These are phyloP conservation scores for Pseudobourletiella spinata DNA, from an alignment of 1,140 invertebrate genomes.

Conservation along the genomic window DNA sequence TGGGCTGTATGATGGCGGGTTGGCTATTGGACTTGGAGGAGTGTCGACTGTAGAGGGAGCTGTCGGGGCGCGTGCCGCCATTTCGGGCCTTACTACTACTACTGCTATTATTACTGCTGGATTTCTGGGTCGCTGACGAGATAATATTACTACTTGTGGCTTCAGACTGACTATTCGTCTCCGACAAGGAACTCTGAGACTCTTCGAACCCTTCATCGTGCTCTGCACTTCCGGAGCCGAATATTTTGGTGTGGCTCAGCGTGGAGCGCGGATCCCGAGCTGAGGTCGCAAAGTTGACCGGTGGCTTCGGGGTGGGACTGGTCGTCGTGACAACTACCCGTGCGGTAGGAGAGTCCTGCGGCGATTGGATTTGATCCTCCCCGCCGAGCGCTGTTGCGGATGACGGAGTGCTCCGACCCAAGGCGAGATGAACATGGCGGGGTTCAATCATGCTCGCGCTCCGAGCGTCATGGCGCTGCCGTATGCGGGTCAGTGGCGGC, in stretches of 20 bases:
- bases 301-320: not conserved
- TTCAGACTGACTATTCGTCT: slow-evolving; percentile 62
- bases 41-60: not conserved
- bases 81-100: not conserved
- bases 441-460: slow-evolving; percentile 31
- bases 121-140: not conserved
- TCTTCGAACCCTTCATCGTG: slow-evolving; percentile 86
- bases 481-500: not conserved
- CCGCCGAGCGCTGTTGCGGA: not conserved
- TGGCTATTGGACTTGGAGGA: not conserved
- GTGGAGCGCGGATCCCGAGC: not conserved
- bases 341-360: not conserved
- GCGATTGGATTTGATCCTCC: no score
- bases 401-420: slow-evolving; percentile 12
- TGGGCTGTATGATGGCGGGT: slow-evolving; percentile 15
- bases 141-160: slow-evolving; percentile 4
- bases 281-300: not conserved
- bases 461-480: slow-evolving; percentile 15
- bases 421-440: slow-evolving; percentile 22
- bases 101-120: slow-evolving; percentile 5
- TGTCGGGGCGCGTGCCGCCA: not conserved
- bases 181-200: slow-evolving; percentile 72
- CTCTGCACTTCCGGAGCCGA: slow-evolving; percentile 22
- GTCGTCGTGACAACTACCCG: not conserved
- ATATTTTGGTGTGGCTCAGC: not conserved